These are phyloP conservation scores for Orchesella cincta DNA, from an alignment of 1,140 invertebrate genomes.

Conservation along the genomic window DNA sequence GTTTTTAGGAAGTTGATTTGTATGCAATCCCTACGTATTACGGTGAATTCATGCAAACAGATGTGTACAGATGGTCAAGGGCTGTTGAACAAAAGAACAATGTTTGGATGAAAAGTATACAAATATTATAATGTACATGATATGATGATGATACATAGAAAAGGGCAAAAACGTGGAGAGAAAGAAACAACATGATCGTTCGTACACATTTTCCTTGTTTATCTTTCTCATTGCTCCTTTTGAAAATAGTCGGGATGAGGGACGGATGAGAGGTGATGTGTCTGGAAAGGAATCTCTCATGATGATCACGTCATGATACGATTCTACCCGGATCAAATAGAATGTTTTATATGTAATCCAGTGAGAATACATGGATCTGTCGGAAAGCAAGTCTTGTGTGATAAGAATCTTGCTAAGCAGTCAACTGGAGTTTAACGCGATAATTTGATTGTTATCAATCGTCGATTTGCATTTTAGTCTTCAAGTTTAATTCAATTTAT, in stretches of 20 bases:
- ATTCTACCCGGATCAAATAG: not conserved
- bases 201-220: slow-evolving; percentile 6
- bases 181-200: not conserved
- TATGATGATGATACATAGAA: not conserved
- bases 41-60: too few species aligned
- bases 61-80: slow-evolving; percentile 21
- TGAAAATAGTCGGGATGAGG: not conserved
- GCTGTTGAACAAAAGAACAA: slow-evolving; percentile 11
- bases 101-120: slow-evolving; percentile 10
- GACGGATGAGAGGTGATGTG: not conserved
- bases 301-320: not conserved
- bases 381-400: not conserved
- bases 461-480: too few species aligned
- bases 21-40: too few species aligned
- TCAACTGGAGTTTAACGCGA: not conserved
- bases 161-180: not conserved
- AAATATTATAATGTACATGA: not conserved
- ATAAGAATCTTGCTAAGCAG: not conserved
- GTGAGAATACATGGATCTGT: not conserved
- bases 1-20: too few species aligned
- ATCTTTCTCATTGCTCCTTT: slow-evolving; percentile 28
- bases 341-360: not conserved
- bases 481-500: too few species aligned
- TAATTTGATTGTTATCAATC: too few species aligned
- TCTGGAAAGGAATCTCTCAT: too few species aligned